These are phyloP conservation scores for Choristoneura rosaceana DNA, from an alignment of 2,888 invertebrate species.

Conservation along the genomic window DNA sequence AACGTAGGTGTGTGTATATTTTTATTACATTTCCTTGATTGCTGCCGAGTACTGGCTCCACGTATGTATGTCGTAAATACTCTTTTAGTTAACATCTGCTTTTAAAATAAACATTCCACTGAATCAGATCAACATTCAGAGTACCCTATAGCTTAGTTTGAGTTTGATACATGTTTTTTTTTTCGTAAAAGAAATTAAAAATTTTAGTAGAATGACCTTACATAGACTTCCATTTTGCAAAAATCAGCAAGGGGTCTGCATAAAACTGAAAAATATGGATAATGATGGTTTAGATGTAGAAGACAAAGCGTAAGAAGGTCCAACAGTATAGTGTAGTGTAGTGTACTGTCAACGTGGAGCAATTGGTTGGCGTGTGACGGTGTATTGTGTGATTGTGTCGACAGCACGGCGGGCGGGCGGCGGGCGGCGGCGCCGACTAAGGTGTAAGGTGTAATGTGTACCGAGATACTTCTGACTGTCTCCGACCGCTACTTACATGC, in stretches of 20 bases:
- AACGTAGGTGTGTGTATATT: background rate
- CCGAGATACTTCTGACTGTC: conserved; percentile 6
- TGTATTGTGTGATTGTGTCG: conserved; percentile 42
- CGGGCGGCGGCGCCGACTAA: conserved; percentile 28
- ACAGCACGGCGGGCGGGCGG: conserved; percentile 48
- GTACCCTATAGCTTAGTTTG: background rate
- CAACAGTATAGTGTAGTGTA: too few species aligned
- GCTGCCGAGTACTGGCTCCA: background rate
- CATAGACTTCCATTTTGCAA: too few species aligned
- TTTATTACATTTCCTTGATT: background rate
- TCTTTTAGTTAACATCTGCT: background rate
- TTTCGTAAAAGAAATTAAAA: too few species aligned
- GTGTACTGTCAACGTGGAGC: too few species aligned
- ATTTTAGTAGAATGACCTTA: too few species aligned
- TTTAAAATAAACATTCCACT: background rate
- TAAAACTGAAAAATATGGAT: too few species aligned
- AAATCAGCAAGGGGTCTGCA: too few species aligned
- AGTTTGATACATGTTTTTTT: too few species aligned
- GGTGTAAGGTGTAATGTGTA: conserved; percentile 11
- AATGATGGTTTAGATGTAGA: too few species aligned
- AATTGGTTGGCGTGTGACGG: too few species aligned
- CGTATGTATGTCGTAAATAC: conserved; percentile 3
- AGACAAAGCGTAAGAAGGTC: too few species aligned
- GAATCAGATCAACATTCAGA: background rate
- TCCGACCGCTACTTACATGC: background rate